Conservation (phyloP, 1,140 invertebrate genomes). For the Megathymus violae region DNA sequence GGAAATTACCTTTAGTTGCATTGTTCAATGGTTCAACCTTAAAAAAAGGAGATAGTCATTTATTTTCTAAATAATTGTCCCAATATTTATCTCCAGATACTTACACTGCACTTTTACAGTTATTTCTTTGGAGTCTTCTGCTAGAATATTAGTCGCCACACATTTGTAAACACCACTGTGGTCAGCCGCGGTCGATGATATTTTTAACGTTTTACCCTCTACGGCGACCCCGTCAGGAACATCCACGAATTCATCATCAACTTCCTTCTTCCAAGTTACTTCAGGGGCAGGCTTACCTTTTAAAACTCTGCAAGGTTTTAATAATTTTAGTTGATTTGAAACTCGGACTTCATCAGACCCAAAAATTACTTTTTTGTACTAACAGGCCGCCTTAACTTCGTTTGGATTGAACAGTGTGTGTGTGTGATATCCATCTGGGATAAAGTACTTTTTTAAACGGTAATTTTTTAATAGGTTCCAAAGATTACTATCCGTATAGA, state of each 20-base stretch:
- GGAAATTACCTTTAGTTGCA: no score
- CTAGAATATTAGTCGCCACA: constrained; percentile 55
- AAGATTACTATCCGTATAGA: no score
- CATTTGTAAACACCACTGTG: constrained; percentile 63
- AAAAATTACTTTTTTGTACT: no score
- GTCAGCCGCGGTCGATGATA: constrained; percentile 43
- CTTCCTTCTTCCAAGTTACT: constrained; percentile 55
- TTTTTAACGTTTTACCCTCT: constrained; percentile 49
- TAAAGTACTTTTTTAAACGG: no score
- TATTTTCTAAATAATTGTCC: no score
- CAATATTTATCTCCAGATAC: no score
- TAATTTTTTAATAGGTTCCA: no score
- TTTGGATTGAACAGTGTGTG: no score
- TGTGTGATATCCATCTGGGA: no score
- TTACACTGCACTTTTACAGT: constrained; percentile 62
- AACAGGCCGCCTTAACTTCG: no score
- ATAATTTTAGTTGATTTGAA: constrained; percentile 9
- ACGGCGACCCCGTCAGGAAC: constrained; percentile 50
- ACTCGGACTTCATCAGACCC: background rate
- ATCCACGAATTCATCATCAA: constrained; percentile 33
- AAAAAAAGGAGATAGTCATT: no score
- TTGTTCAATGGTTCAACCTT: no score
- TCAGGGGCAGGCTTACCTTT: constrained; percentile 58
- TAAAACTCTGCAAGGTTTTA: constrained; percentile 44
- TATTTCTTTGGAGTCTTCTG: constrained; percentile 46